Conservation (phyloP, 1,140 invertebrate genomes). For the Dolichoris vasculosae region DNA sequence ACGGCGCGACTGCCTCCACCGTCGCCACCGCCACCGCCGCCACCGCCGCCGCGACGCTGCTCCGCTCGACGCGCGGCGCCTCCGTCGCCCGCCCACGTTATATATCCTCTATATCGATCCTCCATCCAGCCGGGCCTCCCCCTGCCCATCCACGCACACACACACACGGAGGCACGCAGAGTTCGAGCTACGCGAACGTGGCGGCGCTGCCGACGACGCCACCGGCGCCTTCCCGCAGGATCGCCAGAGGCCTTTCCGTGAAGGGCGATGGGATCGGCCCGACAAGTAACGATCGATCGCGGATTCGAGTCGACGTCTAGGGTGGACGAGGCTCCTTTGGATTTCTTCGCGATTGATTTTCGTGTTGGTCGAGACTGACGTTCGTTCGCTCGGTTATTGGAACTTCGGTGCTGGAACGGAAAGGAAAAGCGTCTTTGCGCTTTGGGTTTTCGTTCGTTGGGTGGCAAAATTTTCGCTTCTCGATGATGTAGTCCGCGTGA, state of each 20-base stretch:
- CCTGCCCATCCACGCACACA: neutral
- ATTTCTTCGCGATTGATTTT: too few species aligned
- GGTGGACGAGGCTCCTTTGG: too few species aligned
- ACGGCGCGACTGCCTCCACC: conserved; percentile 68
- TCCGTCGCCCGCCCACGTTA: conserved; percentile 70
- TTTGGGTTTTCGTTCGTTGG: too few species aligned
- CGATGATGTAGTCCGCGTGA: neutral
- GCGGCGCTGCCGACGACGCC: conserved; percentile 38
- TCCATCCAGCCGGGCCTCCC: conserved; percentile 22
- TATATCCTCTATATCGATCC: conserved; percentile 37
- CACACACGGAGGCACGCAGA: neutral
- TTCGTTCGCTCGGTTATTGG: too few species aligned
- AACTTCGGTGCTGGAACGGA: too few species aligned
- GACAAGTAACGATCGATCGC: too few species aligned
- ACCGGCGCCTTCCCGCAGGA: neutral
- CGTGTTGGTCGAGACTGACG: too few species aligned
- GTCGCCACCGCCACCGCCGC: conserved; percentile 68
- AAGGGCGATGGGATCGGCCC: neutral
- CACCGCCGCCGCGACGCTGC: conserved; percentile 65
- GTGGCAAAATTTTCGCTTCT: neutral
- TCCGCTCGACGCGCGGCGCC: conserved; percentile 65
- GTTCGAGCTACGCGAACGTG: neutral
- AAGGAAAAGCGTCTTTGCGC: too few species aligned
- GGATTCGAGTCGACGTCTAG: too few species aligned
- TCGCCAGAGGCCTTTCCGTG: neutral